These are phyloP conservation scores for Bombus sibiricus DNA, from an alignment of 1,140 invertebrate species.

Conservation along the genomic window DNA sequence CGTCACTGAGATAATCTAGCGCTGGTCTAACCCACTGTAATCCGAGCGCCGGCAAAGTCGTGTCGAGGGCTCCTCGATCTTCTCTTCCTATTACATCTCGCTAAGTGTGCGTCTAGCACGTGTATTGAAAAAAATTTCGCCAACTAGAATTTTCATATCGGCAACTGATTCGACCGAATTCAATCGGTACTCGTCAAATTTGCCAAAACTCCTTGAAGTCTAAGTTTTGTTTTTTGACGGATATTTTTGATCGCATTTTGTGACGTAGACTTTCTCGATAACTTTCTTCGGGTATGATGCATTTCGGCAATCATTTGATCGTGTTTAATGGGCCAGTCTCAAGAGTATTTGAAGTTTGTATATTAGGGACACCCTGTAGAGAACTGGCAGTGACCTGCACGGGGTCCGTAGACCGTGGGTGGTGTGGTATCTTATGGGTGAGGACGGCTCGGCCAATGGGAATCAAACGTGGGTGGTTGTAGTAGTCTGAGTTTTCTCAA, in stretches of 20 bases:
- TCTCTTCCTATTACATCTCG: constrained; percentile 51
- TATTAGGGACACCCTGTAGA: constrained; percentile 43
- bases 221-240: background rate
- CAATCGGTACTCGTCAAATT: background rate
- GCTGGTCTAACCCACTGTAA: constrained; percentile 67
- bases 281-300: background rate
- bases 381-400: constrained; percentile 54
- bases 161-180: background rate
- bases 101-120: constrained; percentile 39
- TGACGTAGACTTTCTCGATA: background rate
- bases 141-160: constrained; percentile 2
- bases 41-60: constrained; percentile 60
- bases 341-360: background rate
- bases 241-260: background rate
- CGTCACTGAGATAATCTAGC: constrained; percentile 75
- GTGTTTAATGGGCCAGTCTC: too few relatives aligned
- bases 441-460: constrained; percentile 70
- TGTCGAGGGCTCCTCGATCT: constrained; percentile 55
- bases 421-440: constrained; percentile 65
- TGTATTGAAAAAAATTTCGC: background rate
- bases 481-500: constrained; percentile 64
- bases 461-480: constrained; percentile 76
- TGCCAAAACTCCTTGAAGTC: background rate
- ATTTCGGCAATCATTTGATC: too few relatives aligned
- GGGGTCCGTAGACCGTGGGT: constrained; percentile 62